Base-by-base conservation (phyloP, 2,797 vertebrate genomes). In the Limnodromus scolopaceus region DNA sequence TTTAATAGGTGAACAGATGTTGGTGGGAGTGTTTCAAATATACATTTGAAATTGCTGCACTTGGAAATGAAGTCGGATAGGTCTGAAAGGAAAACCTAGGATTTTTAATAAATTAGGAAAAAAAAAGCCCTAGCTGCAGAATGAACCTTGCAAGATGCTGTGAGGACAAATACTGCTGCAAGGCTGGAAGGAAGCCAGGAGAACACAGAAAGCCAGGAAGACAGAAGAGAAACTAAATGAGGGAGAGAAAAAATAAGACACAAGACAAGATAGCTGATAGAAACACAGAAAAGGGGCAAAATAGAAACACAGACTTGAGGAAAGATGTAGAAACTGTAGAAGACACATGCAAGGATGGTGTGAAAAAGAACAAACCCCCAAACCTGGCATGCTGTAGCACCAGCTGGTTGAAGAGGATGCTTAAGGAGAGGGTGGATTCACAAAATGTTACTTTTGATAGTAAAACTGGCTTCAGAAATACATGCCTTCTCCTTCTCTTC, bases 141-240 rank as follows among this genome's bases (percentile, higher is more conserved):
- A 87, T 27, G 45, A 93, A 66, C 54, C 22, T 89, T 84, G 43
- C 30, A 86, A 87, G 48, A 94, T 78, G 15, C 46, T 93, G 66
- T 6, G 87, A 95, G 92, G 93, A 92, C 60, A 94, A 95, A 95
- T 82, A 88, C 36, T 95, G 66, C 92, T 87, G 94, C 93, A 95
- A 96, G 93, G 93, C 76, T 95, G 95, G 94, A 96, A 70, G 49
- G 39, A 79, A 65, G 74, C 93, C 95, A 97, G 78, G 18, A 89
- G 39, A 93, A 36, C 74, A 84, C 36, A 74, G 65, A 22, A 92
- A 92, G 51, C 45, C 83, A 70, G 80, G 68, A 82, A 93, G 78
- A 57, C 16, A 68, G 83, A 90, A 81, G 23, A 84, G 70, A 87
- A 93, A 61, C 51, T 89, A 93, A 92, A 94, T 80, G 55, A 89